Conservation (phyloP, 2,888 invertebrate species). For the Nebria brevicollis region DNA sequence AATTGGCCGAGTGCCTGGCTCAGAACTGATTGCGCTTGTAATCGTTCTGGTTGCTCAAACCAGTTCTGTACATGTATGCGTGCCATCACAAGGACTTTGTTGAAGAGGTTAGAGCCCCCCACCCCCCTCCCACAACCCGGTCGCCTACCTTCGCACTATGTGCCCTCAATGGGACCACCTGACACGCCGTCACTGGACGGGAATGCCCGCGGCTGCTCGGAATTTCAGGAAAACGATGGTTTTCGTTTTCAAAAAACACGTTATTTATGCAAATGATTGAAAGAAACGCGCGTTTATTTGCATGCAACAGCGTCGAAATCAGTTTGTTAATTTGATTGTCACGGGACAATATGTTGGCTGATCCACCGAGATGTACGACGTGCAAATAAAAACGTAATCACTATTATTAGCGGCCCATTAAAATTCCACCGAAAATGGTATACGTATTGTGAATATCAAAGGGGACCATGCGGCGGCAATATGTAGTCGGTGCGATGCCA, state of each 20-base stretch:
- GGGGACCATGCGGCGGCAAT: background rate
- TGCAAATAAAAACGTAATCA: constrained; percentile 51
- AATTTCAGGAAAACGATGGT: background rate
- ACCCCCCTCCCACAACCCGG: background rate
- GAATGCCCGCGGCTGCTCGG: background rate
- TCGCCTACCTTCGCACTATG: too few relatives aligned
- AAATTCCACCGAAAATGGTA: constrained; percentile 46
- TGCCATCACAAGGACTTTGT: too few relatives aligned
- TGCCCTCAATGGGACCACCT: background rate
- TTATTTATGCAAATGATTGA: background rate
- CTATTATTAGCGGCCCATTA: constrained; percentile 49
- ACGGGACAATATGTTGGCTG: constrained; percentile 33
- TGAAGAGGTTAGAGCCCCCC: too few relatives aligned
- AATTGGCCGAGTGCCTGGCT: background rate
- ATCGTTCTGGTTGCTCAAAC: background rate
- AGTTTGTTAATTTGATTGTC: constrained; percentile 11
- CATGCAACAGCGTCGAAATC: background rate
- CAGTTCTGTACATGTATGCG: background rate
- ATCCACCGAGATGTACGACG: constrained; percentile 47
- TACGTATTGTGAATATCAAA: constrained; percentile 37
- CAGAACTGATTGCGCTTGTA: background rate
- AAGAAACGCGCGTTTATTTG: too few relatives aligned
- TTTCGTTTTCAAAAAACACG: background rate
- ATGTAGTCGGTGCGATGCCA: background rate
- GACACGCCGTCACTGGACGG: background rate